These are phyloP conservation scores for Stenodema calcarata DNA, from an alignment of 2,888 invertebrate species.

Conservation along the genomic window DNA sequence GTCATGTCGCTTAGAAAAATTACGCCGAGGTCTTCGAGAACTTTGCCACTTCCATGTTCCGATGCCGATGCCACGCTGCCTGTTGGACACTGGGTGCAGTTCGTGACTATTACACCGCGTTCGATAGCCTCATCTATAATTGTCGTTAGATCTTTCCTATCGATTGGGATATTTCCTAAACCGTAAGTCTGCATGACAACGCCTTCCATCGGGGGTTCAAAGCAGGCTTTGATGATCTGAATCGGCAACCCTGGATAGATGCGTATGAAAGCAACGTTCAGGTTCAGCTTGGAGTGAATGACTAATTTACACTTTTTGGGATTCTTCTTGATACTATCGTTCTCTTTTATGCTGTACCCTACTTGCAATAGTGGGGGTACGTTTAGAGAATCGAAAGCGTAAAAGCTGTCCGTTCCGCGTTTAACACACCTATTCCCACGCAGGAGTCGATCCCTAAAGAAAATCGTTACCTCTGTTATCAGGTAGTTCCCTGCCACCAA, in stretches of 20 bases:
- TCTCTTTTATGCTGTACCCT: conserved; percentile 63
- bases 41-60: background rate
- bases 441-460: conserved; percentile 85
- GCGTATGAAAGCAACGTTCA: conserved; percentile 83
- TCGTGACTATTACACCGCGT: conserved; percentile 2
- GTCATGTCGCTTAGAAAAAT: conserved; percentile 23
- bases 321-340: conserved; percentile 70
- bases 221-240: background rate
- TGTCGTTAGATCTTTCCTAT: background rate
- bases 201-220: background rate
- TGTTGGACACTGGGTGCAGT: conserved; percentile 25
- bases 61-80: background rate
- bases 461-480: conserved; percentile 89
- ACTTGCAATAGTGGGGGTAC: conserved; percentile 80
- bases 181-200: conserved; percentile 16
- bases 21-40: background rate
- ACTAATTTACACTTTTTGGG: conserved; percentile 70
- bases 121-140: background rate
- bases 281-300: conserved; percentile 78
- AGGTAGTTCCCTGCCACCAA: conserved; percentile 86
- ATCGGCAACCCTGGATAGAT: background rate
- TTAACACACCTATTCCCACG: conserved; percentile 90
- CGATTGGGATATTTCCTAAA: background rate
- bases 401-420: conserved; percentile 72
- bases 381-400: conserved; percentile 89